Evolutionary conservation across 2,797 vertebrate species (phyloP), one percentile per base, ranked within the genome.

Genomic region (Rhinophrynus dorsalis): DNA sequence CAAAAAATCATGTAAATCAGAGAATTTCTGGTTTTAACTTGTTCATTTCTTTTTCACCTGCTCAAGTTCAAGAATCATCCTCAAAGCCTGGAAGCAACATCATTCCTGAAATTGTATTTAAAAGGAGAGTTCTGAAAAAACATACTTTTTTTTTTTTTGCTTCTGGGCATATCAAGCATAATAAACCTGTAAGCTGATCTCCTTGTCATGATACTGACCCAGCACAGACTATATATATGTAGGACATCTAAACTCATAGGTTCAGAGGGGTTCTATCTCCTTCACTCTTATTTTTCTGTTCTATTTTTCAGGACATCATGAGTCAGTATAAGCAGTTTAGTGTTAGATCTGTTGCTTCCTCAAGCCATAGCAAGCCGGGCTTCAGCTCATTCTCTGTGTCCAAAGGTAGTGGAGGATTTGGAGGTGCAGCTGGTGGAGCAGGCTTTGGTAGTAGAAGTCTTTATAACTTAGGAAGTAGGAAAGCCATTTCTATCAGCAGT

Each of bases 371-470:
- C 57, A 77, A 60, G 50, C 8, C 18, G 26, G 71, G 12, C 40
- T 86, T 82, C 56, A 80, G 78, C 5, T 55, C 56, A 9, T 74
- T 74, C 30, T 89, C 80, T 24, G 77, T 78, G 38, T 75, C 78
- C 48, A 67, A 74, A 1, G 32, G 85, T 66, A 54, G 5, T 1
- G 65, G 75, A 69, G 79, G 85, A 3, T 71, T 71, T 2, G 70
- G 84, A 45, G 61, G 58, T 64, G 59, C 59, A 5, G 26, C 33
- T 0, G 1, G 63, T 35, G 78, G 76, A n/a, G n/a, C 79, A 21
- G 75, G 77, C n/a, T 84, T 82, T 0, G 75, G 81, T 60, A 89
- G 84, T 67, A 84, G 76, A 27, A 90, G 87, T 48, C 84, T 90
- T 60, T 74, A 81, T 50, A 82, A 65, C 62, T 42, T 88, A 1